Percentiles rank a stretch among this genome's conserved stretches.
phyloP scores from a whole-genome alignment of 2,888 invertebrate species.

The Cosmorhoe ocellata region DNA sequence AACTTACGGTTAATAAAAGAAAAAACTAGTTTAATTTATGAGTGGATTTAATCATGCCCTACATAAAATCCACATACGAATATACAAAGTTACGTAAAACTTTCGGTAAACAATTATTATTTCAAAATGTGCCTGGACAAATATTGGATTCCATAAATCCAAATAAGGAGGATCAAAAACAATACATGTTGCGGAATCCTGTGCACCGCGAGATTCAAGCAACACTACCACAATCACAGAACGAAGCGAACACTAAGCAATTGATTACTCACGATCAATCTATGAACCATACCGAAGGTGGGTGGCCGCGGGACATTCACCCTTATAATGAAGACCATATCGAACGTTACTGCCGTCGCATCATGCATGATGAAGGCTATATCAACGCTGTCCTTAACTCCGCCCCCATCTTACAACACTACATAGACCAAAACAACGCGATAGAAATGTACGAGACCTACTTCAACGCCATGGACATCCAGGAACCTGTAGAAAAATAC shows the following conservation, averaged over 20 bases:
- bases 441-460: conserved; percentile 91
- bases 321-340: conserved; percentile 86
- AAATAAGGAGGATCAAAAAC: conserved; percentile 58
- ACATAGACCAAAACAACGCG: conserved; percentile 89
- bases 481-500: conserved; percentile 80
- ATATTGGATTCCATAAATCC: conserved; percentile 68
- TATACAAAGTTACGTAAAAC: conserved; percentile 75
- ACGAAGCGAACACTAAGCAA: conserved; percentile 84
- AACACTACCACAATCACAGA: conserved; percentile 66
- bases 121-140: conserved; percentile 66
- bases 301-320: conserved; percentile 91
- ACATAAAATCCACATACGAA: conserved; percentile 59
- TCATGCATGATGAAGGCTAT: conserved; percentile 90
- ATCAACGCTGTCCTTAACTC: conserved; percentile 84
- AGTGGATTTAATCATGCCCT: conserved; percentile 45
- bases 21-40: conserved; percentile 17
- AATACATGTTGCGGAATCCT: conserved; percentile 78
- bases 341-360: conserved; percentile 87
- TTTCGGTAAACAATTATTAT: conserved; percentile 77
- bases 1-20: conserved; percentile 25
- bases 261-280: conserved; percentile 83
- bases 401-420: conserved; percentile 83
- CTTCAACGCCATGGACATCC: conserved; percentile 80
- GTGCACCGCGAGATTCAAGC: conserved; percentile 75
- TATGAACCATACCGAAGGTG: conserved; percentile 90